A percentile compares a stretch with the other conserved stretches of the same genome.
Evolutionary conservation across 1,140 invertebrate species (phyloP).

Genomic region (Copidosoma floridanum): DNA sequence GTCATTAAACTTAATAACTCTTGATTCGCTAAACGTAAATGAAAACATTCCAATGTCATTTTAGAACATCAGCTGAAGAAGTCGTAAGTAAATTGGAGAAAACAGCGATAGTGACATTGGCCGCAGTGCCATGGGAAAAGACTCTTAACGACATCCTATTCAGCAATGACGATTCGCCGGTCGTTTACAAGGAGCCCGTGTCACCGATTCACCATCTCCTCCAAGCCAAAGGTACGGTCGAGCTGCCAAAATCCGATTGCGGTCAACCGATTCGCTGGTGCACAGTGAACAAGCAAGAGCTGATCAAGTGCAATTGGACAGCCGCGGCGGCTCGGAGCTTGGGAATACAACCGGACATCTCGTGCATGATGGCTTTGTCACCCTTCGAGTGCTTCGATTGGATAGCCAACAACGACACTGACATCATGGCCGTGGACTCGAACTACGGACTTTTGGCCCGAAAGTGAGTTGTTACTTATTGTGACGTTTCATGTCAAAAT

Average conservation of each 20-base stretch:
- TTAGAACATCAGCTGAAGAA: constrained; percentile 19
- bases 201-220: constrained; percentile 31
- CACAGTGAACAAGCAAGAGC: constrained; percentile 56
- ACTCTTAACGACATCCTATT: constrained; percentile 30
- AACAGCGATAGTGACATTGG: constrained; percentile 25
- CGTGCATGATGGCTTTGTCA: constrained; percentile 51
- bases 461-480: no score
- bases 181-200: constrained; percentile 1
- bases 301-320: constrained; percentile 63
- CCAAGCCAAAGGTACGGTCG: constrained; percentile 45
- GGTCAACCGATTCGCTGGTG: constrained; percentile 61
- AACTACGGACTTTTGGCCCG: constrained; percentile 72
- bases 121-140: constrained; percentile 24
- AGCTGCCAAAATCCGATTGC: constrained; percentile 45
- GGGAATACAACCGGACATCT: constrained; percentile 61
- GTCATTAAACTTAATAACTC: no score
- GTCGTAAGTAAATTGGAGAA: constrained; percentile 29
- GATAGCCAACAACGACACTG: constrained; percentile 61
- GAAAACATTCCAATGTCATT: not conserved
- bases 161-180: constrained; percentile 4
- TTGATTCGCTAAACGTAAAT: not conserved
- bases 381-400: constrained; percentile 63
- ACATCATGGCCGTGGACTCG: constrained; percentile 67
- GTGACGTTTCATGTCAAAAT: no score
- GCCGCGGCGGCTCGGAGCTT: constrained; percentile 56